A percentile compares a stretch with the other conserved stretches of the same genome.
Evolutionary conservation across 2,113 vertebrate species (phyloP).

Genomic region (Grallaria varia): DNA sequence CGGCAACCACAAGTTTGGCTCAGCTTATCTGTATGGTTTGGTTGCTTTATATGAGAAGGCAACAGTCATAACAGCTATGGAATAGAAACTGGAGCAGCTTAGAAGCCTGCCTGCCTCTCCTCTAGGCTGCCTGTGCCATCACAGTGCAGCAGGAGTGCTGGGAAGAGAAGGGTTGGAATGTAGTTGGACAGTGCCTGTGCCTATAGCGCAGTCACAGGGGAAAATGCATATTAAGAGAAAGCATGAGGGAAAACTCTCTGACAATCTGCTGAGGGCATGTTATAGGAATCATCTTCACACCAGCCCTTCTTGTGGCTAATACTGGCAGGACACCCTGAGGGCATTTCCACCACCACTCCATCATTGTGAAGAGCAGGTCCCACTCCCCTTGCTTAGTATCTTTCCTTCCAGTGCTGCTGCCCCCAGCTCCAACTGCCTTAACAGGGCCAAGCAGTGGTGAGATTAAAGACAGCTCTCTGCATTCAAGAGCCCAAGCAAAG

Average conservation of each 20-base stretch:
- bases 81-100: neutral
- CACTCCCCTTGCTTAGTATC: fast-evolving
- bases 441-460: fast-evolving
- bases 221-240: neutral
- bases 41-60: neutral
- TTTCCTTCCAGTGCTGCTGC: neutral
- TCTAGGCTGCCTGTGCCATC: fast-evolving
- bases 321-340: fast-evolving
- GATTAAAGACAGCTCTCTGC: neutral
- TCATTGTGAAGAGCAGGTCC: neutral
- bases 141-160: fast-evolving
- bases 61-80: neutral
- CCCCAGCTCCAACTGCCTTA: neutral
- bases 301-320: neutral
- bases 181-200: neutral
- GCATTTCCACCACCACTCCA: neutral
- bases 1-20: neutral
- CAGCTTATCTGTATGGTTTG: neutral
- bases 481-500: neutral
- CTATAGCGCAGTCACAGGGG: fast-evolving
- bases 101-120: neutral
- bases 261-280: neutral
- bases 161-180: neutral
- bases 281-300: neutral
- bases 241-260: neutral